phyloP scores from a whole-genome alignment of 2,113 vertebrate species.

The Gymnocephalus cernua region DNA sequence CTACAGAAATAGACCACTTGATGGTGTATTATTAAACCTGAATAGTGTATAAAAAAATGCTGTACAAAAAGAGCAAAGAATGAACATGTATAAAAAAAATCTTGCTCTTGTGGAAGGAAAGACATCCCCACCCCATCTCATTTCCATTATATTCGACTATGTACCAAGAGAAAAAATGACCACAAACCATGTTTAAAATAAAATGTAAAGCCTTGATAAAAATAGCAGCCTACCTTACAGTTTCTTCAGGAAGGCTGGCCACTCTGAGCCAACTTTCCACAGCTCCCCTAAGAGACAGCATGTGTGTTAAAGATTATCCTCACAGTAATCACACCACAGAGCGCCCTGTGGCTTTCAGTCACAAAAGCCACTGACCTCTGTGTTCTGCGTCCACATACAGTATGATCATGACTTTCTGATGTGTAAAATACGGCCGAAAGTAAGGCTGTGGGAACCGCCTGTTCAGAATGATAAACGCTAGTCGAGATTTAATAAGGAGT shows the following conservation, averaged over 20 bases:
- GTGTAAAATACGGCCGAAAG: slow-evolving; percentile 1
- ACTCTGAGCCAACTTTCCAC: slow-evolving; percentile 81
- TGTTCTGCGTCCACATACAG: slow-evolving; percentile 54
- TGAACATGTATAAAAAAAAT: not conserved
- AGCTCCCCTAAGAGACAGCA: slow-evolving; percentile 76
- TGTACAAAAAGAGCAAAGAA: slow-evolving; percentile 17
- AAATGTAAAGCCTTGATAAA: slow-evolving; percentile 67
- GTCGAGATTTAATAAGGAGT: slow-evolving; percentile 2
- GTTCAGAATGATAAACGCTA: slow-evolving; percentile 1
- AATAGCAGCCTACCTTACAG: slow-evolving; percentile 75
- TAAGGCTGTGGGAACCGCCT: no score
- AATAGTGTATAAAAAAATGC: slow-evolving; percentile 11
- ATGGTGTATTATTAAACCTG: not conserved
- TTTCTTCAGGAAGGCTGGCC: slow-evolving; percentile 63
- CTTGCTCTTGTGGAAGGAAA: not conserved
- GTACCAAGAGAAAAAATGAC: slow-evolving; percentile 13
- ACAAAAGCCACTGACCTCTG: slow-evolving; percentile 72
- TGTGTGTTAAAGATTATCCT: slow-evolving; percentile 82
- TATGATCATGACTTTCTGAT: slow-evolving; percentile 38
- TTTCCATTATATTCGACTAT: slow-evolving; percentile 19
- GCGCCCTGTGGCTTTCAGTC: slow-evolving; percentile 55
- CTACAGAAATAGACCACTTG: slow-evolving; percentile 4
- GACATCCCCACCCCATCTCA: not conserved
- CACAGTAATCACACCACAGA: slow-evolving; percentile 59
- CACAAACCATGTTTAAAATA: slow-evolving; percentile 29